Evolutionary conservation across 2,797 vertebrate genomes (phyloP), one percentile per base, ranked within the genome.

Genomic region (Enteromius anoplus): DNA sequence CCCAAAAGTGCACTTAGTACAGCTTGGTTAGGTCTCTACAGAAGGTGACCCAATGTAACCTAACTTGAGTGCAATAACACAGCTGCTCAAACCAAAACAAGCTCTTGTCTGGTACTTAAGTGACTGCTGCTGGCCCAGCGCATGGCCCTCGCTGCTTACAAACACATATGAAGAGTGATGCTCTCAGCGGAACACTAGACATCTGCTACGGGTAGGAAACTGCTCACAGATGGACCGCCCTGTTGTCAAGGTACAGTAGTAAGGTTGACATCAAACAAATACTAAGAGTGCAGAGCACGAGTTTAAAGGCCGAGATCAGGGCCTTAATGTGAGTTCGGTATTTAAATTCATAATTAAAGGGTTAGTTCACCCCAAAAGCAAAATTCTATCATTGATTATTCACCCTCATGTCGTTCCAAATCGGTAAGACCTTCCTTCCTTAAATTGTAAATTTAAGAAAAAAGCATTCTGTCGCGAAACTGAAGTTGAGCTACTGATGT

Each of bases 71-170:
- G 71, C 69, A 83, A 84, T 75, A 88, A 81, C 84, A 81, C 87
- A 86, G 84, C 86, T 89, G 87, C 53, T 79, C 40, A 60, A 78
- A 87, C 69, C 72, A 78, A 89, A 89, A 85, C 84, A 87, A 42
- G 58, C 34, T 81, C 76, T 78, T 15, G 23, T 80, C 49, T 53
- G 47, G 42, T 34, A 62, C 29, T 21, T 47, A 66, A 34, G 77
- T 58, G 71, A 70, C 65, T 45, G 32, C 55, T 60, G 75, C 37
- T 62, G 73, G 64, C 81, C 60, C 55, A 71, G 73, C 42, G 40
- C 71, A 86, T 80, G 78, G 66, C 81, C 60, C 75, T 62, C 10
- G 2, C 55, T 88, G 81, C 79, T 84, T 89, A 88, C 78, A 88
- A 85, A 85, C 86, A 86, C 62, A 78, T 17, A 47, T 11, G 40